Percentiles rank a stretch among this genome's conserved stretches.
Conservation (phyloP, 1,140 invertebrate species). For the Halesus radiatus region DNA sequence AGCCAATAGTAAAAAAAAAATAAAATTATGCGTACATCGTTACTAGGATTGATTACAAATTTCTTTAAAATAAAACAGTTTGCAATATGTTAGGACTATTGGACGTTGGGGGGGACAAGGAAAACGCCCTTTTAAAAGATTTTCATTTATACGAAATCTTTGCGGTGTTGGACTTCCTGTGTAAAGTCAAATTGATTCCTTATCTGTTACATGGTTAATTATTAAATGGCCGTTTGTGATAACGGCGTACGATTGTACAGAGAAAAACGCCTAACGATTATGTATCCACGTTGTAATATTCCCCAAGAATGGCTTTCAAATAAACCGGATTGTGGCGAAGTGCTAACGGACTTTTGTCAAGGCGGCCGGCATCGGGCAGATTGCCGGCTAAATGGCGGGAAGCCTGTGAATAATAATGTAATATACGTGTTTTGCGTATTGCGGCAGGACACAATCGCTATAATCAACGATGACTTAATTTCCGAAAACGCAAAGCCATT, state of each 20-base stretch:
- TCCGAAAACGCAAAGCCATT: conserved; percentile 37
- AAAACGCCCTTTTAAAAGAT: neutral
- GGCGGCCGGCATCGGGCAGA: too few species aligned
- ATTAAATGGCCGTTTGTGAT: neutral
- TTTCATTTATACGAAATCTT: neutral
- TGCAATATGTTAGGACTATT: neutral
- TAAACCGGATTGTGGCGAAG: neutral
- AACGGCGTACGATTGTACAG: neutral
- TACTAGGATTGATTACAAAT: too few species aligned
- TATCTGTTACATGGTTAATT: conserved; percentile 30
- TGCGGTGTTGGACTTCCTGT: neutral
- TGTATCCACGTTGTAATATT: conserved; percentile 9
- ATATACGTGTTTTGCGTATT: conserved; percentile 14
- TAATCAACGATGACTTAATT: conserved; percentile 33
- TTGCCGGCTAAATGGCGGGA: too few species aligned
- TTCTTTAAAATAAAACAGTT: neutral
- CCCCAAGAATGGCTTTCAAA: conserved; percentile 19
- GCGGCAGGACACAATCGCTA: neutral
- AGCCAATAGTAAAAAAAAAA: too few species aligned
- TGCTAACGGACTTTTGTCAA: neutral
- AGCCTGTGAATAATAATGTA: neutral
- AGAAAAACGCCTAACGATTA: neutral
- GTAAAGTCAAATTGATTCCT: neutral
- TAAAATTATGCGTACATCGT: too few species aligned
- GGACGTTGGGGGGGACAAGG: neutral